Evolutionary conservation across 2,888 invertebrate genomes (phyloP).

Genomic region (Nomada fabriciana): DNA sequence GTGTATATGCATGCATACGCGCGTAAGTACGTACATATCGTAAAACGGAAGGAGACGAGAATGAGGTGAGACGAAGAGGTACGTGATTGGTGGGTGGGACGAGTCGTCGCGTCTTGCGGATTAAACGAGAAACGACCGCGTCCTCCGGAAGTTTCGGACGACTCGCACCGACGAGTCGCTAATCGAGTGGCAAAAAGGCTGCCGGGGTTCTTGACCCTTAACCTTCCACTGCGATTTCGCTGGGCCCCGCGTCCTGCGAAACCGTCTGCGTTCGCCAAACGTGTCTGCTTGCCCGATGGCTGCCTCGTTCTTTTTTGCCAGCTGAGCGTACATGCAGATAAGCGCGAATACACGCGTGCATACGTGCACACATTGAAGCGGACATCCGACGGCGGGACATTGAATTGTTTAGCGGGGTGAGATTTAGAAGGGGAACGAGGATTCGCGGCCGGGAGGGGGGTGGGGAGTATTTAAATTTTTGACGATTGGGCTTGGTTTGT

Average conservation of each 20-base stretch:
- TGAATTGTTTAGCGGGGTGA: not conserved
- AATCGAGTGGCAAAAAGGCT: constrained; percentile 65
- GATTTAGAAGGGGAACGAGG: not conserved
- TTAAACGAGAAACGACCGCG: constrained; percentile 46
- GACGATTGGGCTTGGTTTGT: too few species aligned
- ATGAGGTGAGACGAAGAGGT: constrained; percentile 5
- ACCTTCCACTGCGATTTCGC: constrained; percentile 49
- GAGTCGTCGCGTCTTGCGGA: constrained; percentile 42
- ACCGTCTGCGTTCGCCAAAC: constrained; percentile 5
- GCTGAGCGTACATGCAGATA: constrained; percentile 1
- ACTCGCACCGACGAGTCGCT: constrained; percentile 62
- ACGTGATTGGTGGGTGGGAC: constrained; percentile 1
- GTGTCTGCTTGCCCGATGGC: not conserved
- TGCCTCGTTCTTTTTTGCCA: not conserved
- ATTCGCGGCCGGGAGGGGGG: not conserved
- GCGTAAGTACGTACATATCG: too few species aligned
- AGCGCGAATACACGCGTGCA: too few species aligned
- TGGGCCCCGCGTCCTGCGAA: not conserved
- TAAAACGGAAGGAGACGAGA: constrained; percentile 7
- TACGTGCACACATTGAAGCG: not conserved
- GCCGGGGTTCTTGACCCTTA: constrained; percentile 63
- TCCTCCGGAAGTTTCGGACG: constrained; percentile 67
- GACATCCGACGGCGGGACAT: constrained; percentile 9
- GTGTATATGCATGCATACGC: not conserved
- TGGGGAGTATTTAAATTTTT: not conserved